Evolutionary conservation across 2,113 vertebrate genomes (phyloP).

Genomic region (Marmota monax): DNA sequence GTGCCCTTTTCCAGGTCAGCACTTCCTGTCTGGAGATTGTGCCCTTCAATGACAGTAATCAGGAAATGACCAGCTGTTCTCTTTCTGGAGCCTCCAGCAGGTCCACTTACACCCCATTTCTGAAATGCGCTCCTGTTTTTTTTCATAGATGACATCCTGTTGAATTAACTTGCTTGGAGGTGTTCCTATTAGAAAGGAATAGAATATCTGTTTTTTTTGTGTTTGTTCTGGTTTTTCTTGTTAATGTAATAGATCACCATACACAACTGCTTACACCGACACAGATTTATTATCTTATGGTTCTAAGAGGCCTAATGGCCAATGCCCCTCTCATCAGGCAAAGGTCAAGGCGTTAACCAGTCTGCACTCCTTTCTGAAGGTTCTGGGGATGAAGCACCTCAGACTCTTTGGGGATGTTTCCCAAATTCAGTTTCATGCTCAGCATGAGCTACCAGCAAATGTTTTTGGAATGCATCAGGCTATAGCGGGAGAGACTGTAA

Average conservation of each 20-base stretch:
- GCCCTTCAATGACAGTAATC: neutral
- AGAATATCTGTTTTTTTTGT: neutral
- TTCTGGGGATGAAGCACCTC: neutral
- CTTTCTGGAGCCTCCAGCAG: neutral
- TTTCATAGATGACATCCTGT: neutral
- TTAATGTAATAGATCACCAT: neutral
- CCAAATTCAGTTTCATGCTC: neutral
- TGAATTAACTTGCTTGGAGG: neutral
- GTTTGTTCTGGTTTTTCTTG: neutral
- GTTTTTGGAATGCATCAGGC: neutral
- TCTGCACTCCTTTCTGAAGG: neutral
- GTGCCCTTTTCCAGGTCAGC: neutral
- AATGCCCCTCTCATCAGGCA: neutral
- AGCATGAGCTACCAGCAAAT: neutral
- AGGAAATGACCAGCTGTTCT: neutral
- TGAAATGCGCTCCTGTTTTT: neutral
- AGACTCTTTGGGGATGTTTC: accelerated
- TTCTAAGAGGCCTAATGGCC: neutral
- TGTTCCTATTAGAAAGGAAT: neutral
- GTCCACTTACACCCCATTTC: neutral
- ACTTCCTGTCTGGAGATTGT: neutral
- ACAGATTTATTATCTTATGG: neutral
- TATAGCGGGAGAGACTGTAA: neutral
- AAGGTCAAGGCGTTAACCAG: neutral
- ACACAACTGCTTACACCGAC: neutral